Evolutionary conservation across 2,888 invertebrate genomes (phyloP), one percentile per base, ranked within the genome.

Genomic region (Apodemia mormo): DNA sequence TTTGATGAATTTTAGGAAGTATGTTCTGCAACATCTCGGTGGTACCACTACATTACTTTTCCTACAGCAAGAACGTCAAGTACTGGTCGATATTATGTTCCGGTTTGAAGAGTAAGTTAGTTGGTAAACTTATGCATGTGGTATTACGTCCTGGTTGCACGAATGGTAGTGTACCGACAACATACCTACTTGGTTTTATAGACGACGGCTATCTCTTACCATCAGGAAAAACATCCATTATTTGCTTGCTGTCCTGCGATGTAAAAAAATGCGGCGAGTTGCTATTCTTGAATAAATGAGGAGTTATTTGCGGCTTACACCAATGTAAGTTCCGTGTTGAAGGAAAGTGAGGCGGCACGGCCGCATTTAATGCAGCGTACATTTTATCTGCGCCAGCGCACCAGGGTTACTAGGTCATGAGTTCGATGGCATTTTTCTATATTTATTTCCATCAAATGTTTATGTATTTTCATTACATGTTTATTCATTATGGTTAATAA

Each of bases 301-400:
- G 58, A 3, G 30, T 58, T 58, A 64, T 64, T 64, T 64, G 61
- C 61, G 61, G 61, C 33, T 61, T n/a, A 64, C 30, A 64, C 14
- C 7, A 37, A 64, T 12, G 66, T 43, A 78, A 86, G 81, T 86
- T 89, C 89, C 89, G 88, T 80, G 77, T 85, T 78, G 76, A 85
- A 81, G 80, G 88, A 90, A 90, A 90, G 89, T 89, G 86, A 88
- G 83, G 84, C 82, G 80, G 22, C 80, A 85, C 84, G 29, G 61
- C 82, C 82, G 84, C 81, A 80, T 64, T 64, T 78, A 77, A 70
- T 82, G 84, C 83, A 82, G 81, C 81, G 86, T 86, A 86, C 81
- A 84, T 61, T 61, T 76, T 77, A 75, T 80, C 76, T 80, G 82
- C 80, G 78, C 76, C 72, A 71, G 71, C 76, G 74, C 74, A 61